Percentiles rank a stretch among this genome's conserved stretches.
These are phyloP conservation scores for Plagodis dolabraria DNA, from an alignment of 2,888 invertebrate genomes.

Conservation along the genomic window DNA sequence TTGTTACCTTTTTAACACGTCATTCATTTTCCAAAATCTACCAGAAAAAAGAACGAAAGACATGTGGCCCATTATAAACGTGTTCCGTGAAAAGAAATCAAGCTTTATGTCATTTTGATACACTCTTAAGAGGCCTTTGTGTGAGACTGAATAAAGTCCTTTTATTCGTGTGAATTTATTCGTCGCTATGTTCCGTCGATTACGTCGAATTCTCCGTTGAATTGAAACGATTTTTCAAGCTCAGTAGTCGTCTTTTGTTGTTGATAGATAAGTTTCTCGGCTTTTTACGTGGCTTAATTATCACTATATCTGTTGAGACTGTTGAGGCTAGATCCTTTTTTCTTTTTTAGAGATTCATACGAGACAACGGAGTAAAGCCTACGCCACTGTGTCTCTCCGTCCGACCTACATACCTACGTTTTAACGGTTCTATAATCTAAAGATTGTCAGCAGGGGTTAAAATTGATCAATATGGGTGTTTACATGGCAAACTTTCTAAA, in stretches of 20 bases:
- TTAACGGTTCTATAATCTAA: too few species aligned
- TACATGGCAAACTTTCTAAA: too few species aligned
- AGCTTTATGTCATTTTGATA: slow-evolving; percentile 84
- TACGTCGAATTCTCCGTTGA: slow-evolving; percentile 70
- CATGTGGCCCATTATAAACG: slow-evolving; percentile 77
- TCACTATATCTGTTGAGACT: slow-evolving; percentile 9
- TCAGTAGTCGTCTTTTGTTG: slow-evolving; percentile 79
- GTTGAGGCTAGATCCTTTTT: too few species aligned
- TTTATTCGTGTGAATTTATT: slow-evolving; percentile 64
- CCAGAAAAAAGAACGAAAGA: slow-evolving; percentile 59
- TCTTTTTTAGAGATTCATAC: too few species aligned
- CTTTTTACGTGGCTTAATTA: slow-evolving; percentile 65
- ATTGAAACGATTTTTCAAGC: slow-evolving; percentile 84
- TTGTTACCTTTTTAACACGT: slow-evolving; percentile 83
- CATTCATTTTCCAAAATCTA: slow-evolving; percentile 74
- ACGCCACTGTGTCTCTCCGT: too few species aligned
- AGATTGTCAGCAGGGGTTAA: too few species aligned
- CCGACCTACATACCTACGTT: too few species aligned
- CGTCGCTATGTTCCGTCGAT: slow-evolving; percentile 44
- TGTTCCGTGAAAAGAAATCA: slow-evolving; percentile 72
- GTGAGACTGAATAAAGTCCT: slow-evolving; percentile 62
- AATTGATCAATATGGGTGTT: too few species aligned
- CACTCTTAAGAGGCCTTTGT: slow-evolving; percentile 77
- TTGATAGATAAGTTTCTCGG: slow-evolving; percentile 63
- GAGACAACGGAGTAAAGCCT: too few species aligned